phyloP scores from a whole-genome alignment of 2,797 vertebrate species.

The Premnoplex brunnescens region DNA sequence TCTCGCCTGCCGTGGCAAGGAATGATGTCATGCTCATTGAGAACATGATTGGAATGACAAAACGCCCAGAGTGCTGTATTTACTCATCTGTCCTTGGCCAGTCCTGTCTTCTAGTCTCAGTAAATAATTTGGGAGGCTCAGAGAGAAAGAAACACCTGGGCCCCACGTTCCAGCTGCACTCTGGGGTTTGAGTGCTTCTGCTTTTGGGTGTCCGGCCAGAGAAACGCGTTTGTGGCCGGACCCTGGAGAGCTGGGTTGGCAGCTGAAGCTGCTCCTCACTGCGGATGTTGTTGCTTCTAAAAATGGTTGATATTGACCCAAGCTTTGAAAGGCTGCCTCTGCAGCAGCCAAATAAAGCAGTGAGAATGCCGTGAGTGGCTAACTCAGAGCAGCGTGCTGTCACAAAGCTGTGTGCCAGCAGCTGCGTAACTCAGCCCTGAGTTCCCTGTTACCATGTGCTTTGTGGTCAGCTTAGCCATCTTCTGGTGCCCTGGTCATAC shows the following conservation, averaged over 20 bases:
- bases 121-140: not conserved
- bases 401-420: not conserved
- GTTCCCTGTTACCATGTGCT: not conserved
- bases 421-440: not conserved
- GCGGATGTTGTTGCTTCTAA: not conserved
- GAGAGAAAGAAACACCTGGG: not conserved
- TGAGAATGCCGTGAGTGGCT: not conserved
- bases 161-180: not conserved
- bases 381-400: not conserved
- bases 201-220: not conserved
- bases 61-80: not conserved
- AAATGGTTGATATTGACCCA: slow-evolving; percentile 4
- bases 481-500: not conserved
- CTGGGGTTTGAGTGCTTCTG: not conserved
- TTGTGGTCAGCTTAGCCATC: not conserved
- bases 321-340: not conserved
- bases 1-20: not conserved
- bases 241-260: not conserved
- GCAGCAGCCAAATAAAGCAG: slow-evolving; percentile 10
- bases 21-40: not conserved
- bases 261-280: slow-evolving; percentile 9
- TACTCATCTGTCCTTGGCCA: not conserved
- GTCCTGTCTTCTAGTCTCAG: not conserved
- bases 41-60: not conserved
- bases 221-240: not conserved